Base-by-base conservation (phyloP, 2,888 invertebrate species). In the Eilema griseolum region DNA sequence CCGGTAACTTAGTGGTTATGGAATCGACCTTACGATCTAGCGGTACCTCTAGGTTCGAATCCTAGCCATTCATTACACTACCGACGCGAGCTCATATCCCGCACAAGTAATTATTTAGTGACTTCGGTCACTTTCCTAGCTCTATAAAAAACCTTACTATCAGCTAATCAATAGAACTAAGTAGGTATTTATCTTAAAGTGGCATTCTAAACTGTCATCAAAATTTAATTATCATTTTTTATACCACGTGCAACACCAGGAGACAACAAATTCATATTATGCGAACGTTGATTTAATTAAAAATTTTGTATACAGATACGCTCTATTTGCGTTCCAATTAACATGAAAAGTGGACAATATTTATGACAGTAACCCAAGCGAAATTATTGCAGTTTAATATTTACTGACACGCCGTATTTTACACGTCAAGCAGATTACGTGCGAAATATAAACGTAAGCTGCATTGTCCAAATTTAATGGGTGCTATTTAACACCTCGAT, bases 351-450 rank as follows among this genome's bases (percentile, higher is more conserved):
- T 85, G 88, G 85, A 88, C 89, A 88, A 90, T 91, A 93, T 93
- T 92, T 93, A 93, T 90, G 89, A 88, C 88, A 89, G 87, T 87
- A 88, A 89, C 90, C 89, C 87, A 81, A 77, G 88, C 87, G 83
- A 89, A 92, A 93, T 93, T 92, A 92, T 90, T 89, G 87, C 89
- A 89, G 87, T 91, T 90, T 91, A 92, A 93, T 94, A 91, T 94
- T 93, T 92, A 93, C 93, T 88, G 90, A 91, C 89, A 87, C 86
- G 86, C 83, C 91, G 89, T 93, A 93, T 93, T 93, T 94, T 91
- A 91, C 90, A 89, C 88, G 89, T 88, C 86, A 83, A 85, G 85
- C 87, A 90, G 92, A 92, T 93, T 93, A 93, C 89, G 89, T 87
- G 90, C 87, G 84, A 91, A 91, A 91, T 90, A 89, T 90, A 89